Evolutionary conservation across 1,140 invertebrate genomes (phyloP).

Genomic region (Stratiolaelaps scimitus): DNA sequence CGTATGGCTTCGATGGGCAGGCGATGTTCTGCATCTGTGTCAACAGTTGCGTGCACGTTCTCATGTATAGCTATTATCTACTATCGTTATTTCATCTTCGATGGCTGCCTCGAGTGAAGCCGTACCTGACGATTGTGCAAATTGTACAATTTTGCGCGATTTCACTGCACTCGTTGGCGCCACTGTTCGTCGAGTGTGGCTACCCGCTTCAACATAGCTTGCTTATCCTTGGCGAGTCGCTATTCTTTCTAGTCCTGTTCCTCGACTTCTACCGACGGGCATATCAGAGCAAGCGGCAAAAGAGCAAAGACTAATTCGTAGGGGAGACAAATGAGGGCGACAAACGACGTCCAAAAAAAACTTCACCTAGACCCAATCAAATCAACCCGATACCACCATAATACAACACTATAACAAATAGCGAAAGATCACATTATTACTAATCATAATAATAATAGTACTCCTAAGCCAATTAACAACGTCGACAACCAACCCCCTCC

Average conservation of each 20-base stretch:
- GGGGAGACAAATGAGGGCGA: too few relatives aligned
- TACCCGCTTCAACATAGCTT: constrained; percentile 57
- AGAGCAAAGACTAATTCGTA: neutral
- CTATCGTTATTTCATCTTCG: neutral
- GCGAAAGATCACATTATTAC: too few relatives aligned
- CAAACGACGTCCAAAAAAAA: too few relatives aligned
- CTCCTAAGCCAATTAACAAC: too few relatives aligned
- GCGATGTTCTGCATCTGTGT: constrained; percentile 43
- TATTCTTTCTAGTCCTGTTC: constrained; percentile 85
- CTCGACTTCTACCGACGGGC: constrained; percentile 77
- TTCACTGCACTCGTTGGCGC: constrained; percentile 45
- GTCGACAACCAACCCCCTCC: too few relatives aligned
- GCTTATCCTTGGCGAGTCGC: constrained; percentile 81
- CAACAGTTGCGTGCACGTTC: constrained; percentile 69
- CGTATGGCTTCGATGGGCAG: constrained; percentile 44
- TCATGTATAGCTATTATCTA: constrained; percentile 48
- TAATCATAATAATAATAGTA: too few relatives aligned
- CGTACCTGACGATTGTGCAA: constrained; percentile 26
- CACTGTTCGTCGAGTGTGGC: constrained; percentile 46
- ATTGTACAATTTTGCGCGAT: constrained; percentile 45
- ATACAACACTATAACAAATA: too few relatives aligned
- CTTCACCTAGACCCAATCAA: too few relatives aligned
- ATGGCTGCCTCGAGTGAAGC: constrained; percentile 13
- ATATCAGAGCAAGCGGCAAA: constrained; percentile 44
- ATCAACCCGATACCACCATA: too few relatives aligned